Evolutionary conservation across 1,140 invertebrate genomes (phyloP).

Genomic region (Dinothrombium tinctorium): DNA sequence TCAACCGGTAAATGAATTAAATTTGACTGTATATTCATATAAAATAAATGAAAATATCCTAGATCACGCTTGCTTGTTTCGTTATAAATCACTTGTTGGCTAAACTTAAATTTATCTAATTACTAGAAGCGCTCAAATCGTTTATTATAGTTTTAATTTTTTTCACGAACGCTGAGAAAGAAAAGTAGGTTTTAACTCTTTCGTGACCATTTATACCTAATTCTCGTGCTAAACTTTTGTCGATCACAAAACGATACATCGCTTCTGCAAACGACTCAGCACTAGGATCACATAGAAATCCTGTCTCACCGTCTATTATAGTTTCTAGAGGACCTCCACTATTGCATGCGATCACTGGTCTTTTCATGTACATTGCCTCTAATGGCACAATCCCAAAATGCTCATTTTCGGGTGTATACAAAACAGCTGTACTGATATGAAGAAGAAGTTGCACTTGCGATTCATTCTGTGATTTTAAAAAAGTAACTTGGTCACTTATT

Average conservation of each 20-base stretch:
- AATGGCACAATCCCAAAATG: conserved; percentile 99
- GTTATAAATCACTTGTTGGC: no score
- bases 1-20: no score
- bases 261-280: conserved; percentile 45
- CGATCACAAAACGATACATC: conserved; percentile 41
- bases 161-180: conserved; percentile 51
- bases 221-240: conserved; percentile 26
- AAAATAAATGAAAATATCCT: no score
- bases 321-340: conserved; percentile 90
- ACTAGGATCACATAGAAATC: conserved; percentile 50
- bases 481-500: conserved; percentile 47
- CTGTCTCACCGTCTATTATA: conserved; percentile 59
- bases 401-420: conserved; percentile 91
- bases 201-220: conserved; percentile 43
- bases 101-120: no score
- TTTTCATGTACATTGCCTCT: conserved; percentile 83
- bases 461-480: conserved; percentile 66
- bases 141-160: no score
- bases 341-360: conserved; percentile 82
- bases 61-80: no score
- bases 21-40: no score
- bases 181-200: conserved; percentile 48
- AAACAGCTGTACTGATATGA: conserved; percentile 39
- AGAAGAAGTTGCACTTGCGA: conserved; percentile 55
- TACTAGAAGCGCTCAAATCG: no score